Evolutionary conservation across 2,797 vertebrate genomes (phyloP).

Genomic region (Sciurus carolinensis): DNA sequence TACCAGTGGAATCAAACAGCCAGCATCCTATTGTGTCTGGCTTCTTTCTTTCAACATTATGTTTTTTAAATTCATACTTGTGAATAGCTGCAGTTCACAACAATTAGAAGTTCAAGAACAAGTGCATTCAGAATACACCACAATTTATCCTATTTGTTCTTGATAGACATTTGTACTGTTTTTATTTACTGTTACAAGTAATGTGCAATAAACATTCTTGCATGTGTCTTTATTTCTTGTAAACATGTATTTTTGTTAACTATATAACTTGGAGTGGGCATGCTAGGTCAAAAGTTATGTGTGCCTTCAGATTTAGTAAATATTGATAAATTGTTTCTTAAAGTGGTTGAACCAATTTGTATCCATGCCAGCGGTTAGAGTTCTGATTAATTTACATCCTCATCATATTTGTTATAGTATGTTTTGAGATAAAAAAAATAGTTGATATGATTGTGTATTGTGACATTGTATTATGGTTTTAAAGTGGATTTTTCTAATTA

Average conservation of each 20-base stretch:
- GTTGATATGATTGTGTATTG: background rate
- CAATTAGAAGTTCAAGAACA: background rate
- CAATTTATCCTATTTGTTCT: background rate
- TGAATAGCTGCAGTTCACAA: background rate
- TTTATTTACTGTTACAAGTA: slow-evolving; percentile 17
- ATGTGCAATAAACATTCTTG: background rate
- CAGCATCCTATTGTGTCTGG: background rate
- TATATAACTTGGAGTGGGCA: background rate
- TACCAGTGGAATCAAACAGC: background rate
- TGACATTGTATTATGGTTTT: background rate
- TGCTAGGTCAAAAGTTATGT: background rate
- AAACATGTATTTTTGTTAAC: background rate
- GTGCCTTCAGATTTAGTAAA: background rate
- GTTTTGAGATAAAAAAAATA: background rate
- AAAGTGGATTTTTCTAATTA: background rate
- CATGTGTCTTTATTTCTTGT: background rate
- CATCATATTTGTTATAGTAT: background rate
- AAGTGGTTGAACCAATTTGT: background rate
- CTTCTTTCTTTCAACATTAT: slow-evolving; percentile 23
- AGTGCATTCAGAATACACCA: background rate
- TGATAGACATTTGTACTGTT: background rate
- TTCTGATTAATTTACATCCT: background rate
- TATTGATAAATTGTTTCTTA: background rate
- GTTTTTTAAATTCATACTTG: background rate
- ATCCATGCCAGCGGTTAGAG: background rate